Evolutionary conservation across 1,140 invertebrate species (phyloP).

Genomic region (Pteromalus puparum): DNA sequence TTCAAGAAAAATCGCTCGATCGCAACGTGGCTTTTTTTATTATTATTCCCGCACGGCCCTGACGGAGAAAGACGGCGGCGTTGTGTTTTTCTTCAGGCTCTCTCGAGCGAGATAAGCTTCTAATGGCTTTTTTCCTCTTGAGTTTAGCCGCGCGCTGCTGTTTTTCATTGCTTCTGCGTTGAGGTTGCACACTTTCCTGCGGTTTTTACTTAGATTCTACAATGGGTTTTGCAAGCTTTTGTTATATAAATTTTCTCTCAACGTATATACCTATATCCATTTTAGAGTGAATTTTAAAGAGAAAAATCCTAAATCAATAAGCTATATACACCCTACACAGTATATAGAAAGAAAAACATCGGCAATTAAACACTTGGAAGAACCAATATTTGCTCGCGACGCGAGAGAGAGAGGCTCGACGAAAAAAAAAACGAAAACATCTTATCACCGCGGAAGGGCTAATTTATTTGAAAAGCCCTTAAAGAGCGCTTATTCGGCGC

Average conservation of each 20-base stretch:
- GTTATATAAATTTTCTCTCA: too few relatives aligned
- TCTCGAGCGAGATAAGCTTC: too few relatives aligned
- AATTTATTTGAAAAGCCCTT: conserved; percentile 41
- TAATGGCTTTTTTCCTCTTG: too few relatives aligned
- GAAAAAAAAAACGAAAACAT: conserved; percentile 38
- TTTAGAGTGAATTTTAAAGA: not conserved
- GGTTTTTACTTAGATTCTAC: not conserved
- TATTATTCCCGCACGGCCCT: too few relatives aligned
- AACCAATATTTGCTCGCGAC: conserved; percentile 29
- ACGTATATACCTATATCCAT: too few relatives aligned
- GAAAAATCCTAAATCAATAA: conserved; percentile 13
- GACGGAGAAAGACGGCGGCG: too few relatives aligned
- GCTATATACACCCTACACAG: too few relatives aligned
- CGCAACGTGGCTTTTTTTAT: too few relatives aligned
- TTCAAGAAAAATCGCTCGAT: not conserved
- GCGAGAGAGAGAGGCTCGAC: not conserved
- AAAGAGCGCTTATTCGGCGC: not conserved
- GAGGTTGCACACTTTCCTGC: not conserved
- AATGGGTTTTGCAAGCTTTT: too few relatives aligned
- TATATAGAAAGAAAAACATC: conserved; percentile 17
- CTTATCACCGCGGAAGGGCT: conserved; percentile 7
- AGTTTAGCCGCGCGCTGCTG: too few relatives aligned
- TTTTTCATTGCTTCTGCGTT: not conserved
- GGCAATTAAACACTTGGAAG: conserved; percentile 35
- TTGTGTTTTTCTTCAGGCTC: too few relatives aligned